These are phyloP conservation scores for Micromesistius poutassou DNA, from an alignment of 2,797 vertebrate genomes.

Conservation along the genomic window DNA sequence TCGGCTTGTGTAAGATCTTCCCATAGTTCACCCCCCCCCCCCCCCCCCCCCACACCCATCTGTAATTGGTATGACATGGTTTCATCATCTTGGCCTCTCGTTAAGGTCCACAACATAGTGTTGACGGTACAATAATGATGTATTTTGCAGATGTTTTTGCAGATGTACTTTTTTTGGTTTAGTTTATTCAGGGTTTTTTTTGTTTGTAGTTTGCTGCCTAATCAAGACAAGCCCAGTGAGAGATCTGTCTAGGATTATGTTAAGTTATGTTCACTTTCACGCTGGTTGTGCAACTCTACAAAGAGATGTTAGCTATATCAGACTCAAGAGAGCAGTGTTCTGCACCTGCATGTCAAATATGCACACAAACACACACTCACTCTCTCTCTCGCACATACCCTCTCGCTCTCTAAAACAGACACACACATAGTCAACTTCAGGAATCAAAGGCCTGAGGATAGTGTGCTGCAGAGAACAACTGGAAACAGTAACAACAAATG, in stretches of 20 bases:
- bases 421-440: neutral
- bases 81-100: neutral
- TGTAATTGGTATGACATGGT: neutral
- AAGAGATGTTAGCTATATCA: conserved; percentile 19
- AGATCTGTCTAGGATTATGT: neutral
- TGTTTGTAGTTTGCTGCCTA: neutral
- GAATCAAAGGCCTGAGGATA: neutral
- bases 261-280: conserved; percentile 30
- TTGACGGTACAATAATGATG: neutral
- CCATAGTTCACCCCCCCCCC: neutral
- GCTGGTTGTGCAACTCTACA: conserved; percentile 33
- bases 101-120: neutral
- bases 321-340: conserved; percentile 22
- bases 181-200: neutral
- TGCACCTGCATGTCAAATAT: conserved; percentile 37
- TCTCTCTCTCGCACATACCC: neutral
- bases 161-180: neutral
- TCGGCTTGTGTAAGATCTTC: neutral
- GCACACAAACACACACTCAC: conserved; percentile 7
- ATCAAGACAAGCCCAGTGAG: conserved; percentile 10
- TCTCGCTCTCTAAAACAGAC: conserved; percentile 24
- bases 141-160: neutral
- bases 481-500: neutral
- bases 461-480: neutral
- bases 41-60: neutral